These are phyloP conservation scores for Zaprionus bogoriensis DNA, from an alignment of 2,888 invertebrate genomes.

Conservation along the genomic window DNA sequence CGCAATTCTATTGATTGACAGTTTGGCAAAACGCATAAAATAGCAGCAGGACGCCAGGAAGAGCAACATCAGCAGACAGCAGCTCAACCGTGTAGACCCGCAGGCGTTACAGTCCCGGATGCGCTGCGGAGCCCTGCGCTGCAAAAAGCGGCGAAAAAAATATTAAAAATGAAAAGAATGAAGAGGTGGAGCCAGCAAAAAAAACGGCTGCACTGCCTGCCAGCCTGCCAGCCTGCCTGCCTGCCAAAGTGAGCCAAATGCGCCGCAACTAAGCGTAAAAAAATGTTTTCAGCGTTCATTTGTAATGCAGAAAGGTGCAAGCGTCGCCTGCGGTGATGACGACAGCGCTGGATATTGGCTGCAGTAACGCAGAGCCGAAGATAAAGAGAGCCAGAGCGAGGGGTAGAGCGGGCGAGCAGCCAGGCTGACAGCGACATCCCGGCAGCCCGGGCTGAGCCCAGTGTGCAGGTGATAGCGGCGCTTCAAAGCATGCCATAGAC, in stretches of 20 bases:
- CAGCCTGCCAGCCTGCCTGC: too few relatives aligned
- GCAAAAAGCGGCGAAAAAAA: slow-evolving; percentile 36
- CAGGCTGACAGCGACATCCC: slow-evolving; percentile 19
- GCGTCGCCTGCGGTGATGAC: slow-evolving; percentile 53
- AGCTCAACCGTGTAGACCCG: slow-evolving; percentile 63
- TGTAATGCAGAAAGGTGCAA: slow-evolving; percentile 75
- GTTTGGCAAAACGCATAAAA: slow-evolving; percentile 73
- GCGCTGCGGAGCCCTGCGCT: slow-evolving; percentile 44
- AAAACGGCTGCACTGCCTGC: too few relatives aligned
- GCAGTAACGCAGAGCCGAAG: slow-evolving; percentile 6
- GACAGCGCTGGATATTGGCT: slow-evolving; percentile 7
- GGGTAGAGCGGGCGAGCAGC: not conserved
- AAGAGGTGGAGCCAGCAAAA: slow-evolving; percentile 15
- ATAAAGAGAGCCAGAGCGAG: not conserved
- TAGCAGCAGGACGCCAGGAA: slow-evolving; percentile 36
- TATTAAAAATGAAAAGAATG: slow-evolving; percentile 10
- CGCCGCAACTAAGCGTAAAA: slow-evolving; percentile 44
- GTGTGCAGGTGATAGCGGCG: slow-evolving; percentile 29
- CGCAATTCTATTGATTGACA: slow-evolving; percentile 76
- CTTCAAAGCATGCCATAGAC: slow-evolving; percentile 50
- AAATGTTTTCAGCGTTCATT: slow-evolving; percentile 59
- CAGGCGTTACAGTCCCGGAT: slow-evolving; percentile 75
- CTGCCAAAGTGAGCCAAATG: slow-evolving; percentile 40
- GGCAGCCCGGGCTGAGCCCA: slow-evolving; percentile 25
- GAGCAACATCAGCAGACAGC: slow-evolving; percentile 47